Base-by-base conservation (phyloP, 2,113 vertebrate species). In the Neolamprologus brichardi region DNA sequence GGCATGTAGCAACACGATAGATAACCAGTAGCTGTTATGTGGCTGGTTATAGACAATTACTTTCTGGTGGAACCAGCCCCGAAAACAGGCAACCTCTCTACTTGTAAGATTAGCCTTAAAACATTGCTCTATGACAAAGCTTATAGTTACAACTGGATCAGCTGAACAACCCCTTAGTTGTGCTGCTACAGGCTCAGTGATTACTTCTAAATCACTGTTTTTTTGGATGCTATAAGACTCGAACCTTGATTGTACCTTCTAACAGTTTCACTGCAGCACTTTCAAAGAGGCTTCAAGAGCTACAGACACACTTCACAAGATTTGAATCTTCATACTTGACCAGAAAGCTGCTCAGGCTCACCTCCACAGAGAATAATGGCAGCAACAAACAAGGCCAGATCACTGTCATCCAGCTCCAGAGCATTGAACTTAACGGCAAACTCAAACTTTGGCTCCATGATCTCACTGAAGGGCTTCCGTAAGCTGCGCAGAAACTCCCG, bases 361-460 rank as follows among this genome's bases (percentile, higher is more conserved):
- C 99, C 99, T 97, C 99, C 98, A 1, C 99, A 99, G 30, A 99
- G 96, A 94, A 99, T 99, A 83, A 99, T 99, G 96, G 98, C 98
- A 2, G 99, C 98, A 58, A 99, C 98, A 94, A 99, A 99, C 39
- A 99, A 97, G n/a, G 99, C 97, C 94, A 99, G 96, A 96, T 99
- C 99, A 6, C 98, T 99, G 96, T 99, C 99, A 11, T 99, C 98
- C 84, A 99, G 96, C 94, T 99, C 98, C 94, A 99, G 95, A 25
- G 98, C 97, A 0, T 99, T 99, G 96, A 99, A 99, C 94, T 99
- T 99, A 51, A 99, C 97, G 2, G 99, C 98, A 92, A 99, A 99
- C 95, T 99, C 98, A 28, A 99, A 99, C 86, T 99, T 99, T 94
- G 99, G 99, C 95, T 99, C 99, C 94, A 99, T 98, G 94, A 99